Evolutionary conservation across 2,888 invertebrate genomes (phyloP).

Genomic region (Rhopalosiphum nymphaeae): DNA sequence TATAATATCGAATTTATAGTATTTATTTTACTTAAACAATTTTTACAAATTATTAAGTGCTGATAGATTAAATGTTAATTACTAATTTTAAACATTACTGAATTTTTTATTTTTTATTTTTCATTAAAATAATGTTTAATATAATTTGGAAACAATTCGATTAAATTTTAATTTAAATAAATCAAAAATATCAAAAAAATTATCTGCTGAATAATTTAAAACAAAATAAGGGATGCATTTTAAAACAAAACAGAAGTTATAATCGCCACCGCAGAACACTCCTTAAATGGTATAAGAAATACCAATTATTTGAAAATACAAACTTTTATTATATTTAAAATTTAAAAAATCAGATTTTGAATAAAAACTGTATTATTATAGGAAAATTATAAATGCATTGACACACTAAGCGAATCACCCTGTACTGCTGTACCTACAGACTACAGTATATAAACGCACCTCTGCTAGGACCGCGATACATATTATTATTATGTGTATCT

Average conservation of each 20-base stretch:
- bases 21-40: not conserved
- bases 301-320: too few relatives aligned
- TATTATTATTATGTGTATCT: not conserved
- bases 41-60: not conserved
- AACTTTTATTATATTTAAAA: too few relatives aligned
- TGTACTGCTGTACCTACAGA: too few relatives aligned
- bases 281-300: too few relatives aligned
- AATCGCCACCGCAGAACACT: too few relatives aligned
- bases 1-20: not conserved
- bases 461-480: not conserved
- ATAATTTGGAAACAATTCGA: not conserved
- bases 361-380: too few relatives aligned
- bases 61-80: not conserved
- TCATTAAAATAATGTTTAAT: not conserved
- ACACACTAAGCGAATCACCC: not conserved
- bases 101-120: too few relatives aligned
- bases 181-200: not conserved
- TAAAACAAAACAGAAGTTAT: not conserved
- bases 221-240: not conserved
- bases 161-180: not conserved
- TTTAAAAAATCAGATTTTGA: too few relatives aligned
- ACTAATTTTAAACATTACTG: not conserved
- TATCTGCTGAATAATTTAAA: not conserved
- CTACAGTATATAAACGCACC: not conserved
- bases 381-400: not conserved